These are phyloP conservation scores for Pygmarrhopalites habei DNA, from an alignment of 1,140 invertebrate species.

Conservation along the genomic window DNA sequence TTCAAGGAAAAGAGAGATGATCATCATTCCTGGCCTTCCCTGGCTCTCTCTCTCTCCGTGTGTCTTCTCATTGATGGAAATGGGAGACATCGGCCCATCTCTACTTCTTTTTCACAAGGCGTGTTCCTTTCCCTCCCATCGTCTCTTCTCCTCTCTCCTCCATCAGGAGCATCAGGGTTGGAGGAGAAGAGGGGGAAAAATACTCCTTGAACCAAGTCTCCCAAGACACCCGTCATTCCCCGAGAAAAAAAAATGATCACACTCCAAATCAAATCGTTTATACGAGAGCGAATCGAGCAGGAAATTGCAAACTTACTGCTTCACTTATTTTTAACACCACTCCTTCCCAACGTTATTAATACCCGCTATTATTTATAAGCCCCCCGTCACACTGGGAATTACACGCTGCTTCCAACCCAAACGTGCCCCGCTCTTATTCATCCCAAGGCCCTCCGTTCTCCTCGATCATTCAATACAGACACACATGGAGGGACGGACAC, in stretches of 20 bases:
- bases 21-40: too few species aligned
- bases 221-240: conserved; percentile 17
- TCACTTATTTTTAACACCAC: conserved; percentile 34
- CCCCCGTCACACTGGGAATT: conserved; percentile 20
- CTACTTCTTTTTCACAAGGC: not conserved
- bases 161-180: not conserved
- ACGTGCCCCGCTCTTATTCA: not conserved
- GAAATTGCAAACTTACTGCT: conserved; percentile 34
- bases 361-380: conserved; percentile 35
- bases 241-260: conserved; percentile 33
- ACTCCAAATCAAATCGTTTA: conserved; percentile 34
- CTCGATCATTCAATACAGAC: not conserved
- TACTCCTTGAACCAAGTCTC: too few species aligned
- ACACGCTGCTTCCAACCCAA: not conserved
- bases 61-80: conserved; percentile 8
- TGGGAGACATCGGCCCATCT: conserved; percentile 20
- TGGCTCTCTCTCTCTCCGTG: conserved; percentile 1
- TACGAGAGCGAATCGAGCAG: conserved; percentile 34
- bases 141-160: not conserved
- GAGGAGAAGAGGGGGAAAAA: not conserved
- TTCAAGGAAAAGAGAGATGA: conserved; percentile 20
- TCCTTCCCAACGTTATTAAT: conserved; percentile 36
- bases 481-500: too few species aligned
- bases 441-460: not conserved
- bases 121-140: not conserved